phyloP scores from a whole-genome alignment of 1,140 invertebrate genomes.

The Drosophila nigromelanica region DNA sequence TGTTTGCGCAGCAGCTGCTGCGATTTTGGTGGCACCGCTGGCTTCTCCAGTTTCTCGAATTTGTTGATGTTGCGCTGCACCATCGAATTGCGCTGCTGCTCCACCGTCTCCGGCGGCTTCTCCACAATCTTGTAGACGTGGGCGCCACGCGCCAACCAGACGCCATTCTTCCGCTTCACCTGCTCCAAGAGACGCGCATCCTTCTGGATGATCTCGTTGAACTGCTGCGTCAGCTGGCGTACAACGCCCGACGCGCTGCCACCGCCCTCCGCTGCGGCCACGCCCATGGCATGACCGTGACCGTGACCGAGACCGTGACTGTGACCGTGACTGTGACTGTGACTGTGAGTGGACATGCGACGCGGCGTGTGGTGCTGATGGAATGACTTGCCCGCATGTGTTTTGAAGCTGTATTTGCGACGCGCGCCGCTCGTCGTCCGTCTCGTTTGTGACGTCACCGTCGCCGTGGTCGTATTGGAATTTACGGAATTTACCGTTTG shows the following conservation, averaged over 20 bases:
- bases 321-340: conserved; percentile 1
- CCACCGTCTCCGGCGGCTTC: conserved; percentile 23
- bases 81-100: conserved; percentile 44
- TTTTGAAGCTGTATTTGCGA: conserved; percentile 83
- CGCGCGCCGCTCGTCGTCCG: conserved; percentile 23
- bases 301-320: background rate
- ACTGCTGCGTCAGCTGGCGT: conserved; percentile 84
- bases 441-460: conserved; percentile 38
- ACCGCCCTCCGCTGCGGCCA: background rate
- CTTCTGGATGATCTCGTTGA: conserved; percentile 84
- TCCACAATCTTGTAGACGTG: conserved; percentile 82
- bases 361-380: conserved; percentile 64
- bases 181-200: conserved; percentile 79
- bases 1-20: conserved; percentile 68
- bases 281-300: conserved; percentile 10
- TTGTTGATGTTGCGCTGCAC: conserved; percentile 84
- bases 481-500: conserved; percentile 49
- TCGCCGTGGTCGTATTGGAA: conserved; percentile 18
- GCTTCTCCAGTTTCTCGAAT: conserved; percentile 83
- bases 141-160: conserved; percentile 64
- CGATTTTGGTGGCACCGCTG: conserved; percentile 80
- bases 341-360: conserved; percentile 39
- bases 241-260: conserved; percentile 49
- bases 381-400: conserved; percentile 72
- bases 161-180: conserved; percentile 80